phyloP scores from a whole-genome alignment of 2,797 vertebrate species.

The Urosaurus nigricauda region DNA sequence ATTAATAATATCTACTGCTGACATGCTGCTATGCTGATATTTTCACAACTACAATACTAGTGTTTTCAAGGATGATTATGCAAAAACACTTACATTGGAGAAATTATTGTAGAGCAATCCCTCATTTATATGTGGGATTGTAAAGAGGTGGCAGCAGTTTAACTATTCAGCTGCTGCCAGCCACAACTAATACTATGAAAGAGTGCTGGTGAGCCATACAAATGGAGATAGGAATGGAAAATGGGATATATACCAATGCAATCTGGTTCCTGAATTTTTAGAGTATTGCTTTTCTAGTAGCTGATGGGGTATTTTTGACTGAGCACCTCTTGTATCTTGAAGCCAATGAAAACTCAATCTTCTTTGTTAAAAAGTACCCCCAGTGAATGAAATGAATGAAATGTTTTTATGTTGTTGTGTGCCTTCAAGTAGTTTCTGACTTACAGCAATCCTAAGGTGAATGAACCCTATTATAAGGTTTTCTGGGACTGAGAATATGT shows the following conservation, averaged over 20 bases:
- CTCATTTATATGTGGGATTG: neutral
- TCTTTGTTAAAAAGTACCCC: too few relatives aligned
- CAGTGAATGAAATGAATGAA: neutral
- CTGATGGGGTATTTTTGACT: too few relatives aligned
- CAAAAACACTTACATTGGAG: neutral
- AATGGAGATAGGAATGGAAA: neutral
- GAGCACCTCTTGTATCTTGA: too few relatives aligned
- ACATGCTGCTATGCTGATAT: neutral
- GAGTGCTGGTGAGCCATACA: neutral
- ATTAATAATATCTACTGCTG: conserved; percentile 8
- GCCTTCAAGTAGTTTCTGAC: too few relatives aligned
- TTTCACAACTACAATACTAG: neutral
- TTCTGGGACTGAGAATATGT: too few relatives aligned
- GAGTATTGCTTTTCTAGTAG: neutral
- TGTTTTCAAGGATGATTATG: neutral
- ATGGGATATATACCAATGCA: too few relatives aligned
- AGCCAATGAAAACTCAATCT: too few relatives aligned
- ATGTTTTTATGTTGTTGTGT: neutral
- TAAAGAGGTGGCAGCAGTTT: neutral
- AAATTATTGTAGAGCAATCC: neutral
- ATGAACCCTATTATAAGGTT: too few relatives aligned
- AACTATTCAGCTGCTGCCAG: neutral
- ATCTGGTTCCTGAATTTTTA: neutral
- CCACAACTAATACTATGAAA: neutral
- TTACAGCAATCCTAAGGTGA: too few relatives aligned